These are phyloP conservation scores for Eonycteris spelaea DNA, from an alignment of 2,113 vertebrate genomes.

Conservation along the genomic window DNA sequence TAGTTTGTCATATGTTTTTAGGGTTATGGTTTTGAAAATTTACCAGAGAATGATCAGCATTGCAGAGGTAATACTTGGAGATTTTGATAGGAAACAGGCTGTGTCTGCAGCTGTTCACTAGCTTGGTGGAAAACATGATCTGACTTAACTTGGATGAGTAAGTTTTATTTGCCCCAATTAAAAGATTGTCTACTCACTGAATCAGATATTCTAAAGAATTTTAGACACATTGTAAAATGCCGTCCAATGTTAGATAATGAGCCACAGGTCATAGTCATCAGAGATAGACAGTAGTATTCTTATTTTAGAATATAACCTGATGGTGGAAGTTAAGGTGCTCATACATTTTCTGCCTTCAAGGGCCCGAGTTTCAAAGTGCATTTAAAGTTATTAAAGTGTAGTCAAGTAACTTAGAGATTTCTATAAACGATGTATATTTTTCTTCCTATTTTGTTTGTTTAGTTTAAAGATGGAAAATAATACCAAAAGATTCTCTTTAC, in stretches of 20 bases:
- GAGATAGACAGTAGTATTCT: not conserved
- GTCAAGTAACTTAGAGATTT: slow-evolving; percentile 57
- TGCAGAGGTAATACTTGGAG: slow-evolving; percentile 71
- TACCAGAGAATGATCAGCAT: slow-evolving; percentile 75
- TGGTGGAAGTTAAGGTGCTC: slow-evolving; percentile 34
- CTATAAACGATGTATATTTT: slow-evolving; percentile 37
- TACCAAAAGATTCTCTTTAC: not conserved
- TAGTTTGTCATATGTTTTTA: slow-evolving; percentile 76
- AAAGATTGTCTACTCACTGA: slow-evolving; percentile 63
- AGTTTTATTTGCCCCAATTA: slow-evolving; percentile 73
- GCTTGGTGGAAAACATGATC: slow-evolving; percentile 78
- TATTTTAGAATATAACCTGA: slow-evolving; percentile 24
- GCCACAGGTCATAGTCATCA: not conserved
- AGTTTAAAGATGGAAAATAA: slow-evolving; percentile 16
- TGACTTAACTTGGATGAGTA: slow-evolving; percentile 67
- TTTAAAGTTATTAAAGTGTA: slow-evolving; percentile 67
- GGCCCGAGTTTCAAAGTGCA: slow-evolving; percentile 51
- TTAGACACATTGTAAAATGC: not conserved
- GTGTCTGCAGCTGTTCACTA: slow-evolving; percentile 78
- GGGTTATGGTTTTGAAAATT: slow-evolving; percentile 77
- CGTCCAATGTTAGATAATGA: not conserved
- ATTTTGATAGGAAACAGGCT: slow-evolving; percentile 80
- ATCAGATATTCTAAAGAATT: slow-evolving; percentile 35
- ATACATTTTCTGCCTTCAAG: slow-evolving; percentile 50
- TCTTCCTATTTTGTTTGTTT: not conserved